Percentiles rank a stretch among this genome's conserved stretches.
phyloP scores from a whole-genome alignment of 1,140 invertebrate genomes.

The Drosophila pallidifrons region DNA sequence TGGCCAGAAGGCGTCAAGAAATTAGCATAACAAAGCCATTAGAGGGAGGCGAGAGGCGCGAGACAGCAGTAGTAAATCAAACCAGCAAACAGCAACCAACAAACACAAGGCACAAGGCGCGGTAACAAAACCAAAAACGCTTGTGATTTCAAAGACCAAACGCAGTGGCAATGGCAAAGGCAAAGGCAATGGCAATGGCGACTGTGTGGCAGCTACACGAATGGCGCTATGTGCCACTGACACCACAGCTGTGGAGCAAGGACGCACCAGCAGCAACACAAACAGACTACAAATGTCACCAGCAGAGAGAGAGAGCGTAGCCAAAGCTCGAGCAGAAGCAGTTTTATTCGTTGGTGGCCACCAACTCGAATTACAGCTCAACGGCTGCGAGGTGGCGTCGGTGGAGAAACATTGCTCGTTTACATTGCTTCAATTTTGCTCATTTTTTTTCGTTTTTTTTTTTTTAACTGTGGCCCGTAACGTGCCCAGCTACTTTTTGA shows the following conservation, averaged over 20 bases:
- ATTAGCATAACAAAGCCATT: constrained; percentile 82
- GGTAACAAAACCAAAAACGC: constrained; percentile 30
- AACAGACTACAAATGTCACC: constrained; percentile 69
- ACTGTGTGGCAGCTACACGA: constrained; percentile 49
- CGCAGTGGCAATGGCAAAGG: constrained; percentile 9
- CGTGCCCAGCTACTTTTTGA: constrained; percentile 78
- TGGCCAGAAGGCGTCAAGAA: constrained; percentile 75
- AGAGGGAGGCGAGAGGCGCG: constrained; percentile 45
- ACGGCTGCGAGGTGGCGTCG: background rate
- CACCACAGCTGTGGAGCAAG: constrained; percentile 47
- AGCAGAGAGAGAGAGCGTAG: constrained; percentile 34
- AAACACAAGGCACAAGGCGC: background rate
- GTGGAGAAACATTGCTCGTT: constrained; percentile 34
- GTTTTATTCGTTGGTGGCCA: constrained; percentile 33
- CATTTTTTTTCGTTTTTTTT: constrained; percentile 7
- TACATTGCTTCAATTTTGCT: constrained; percentile 50
- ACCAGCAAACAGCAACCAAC: background rate
- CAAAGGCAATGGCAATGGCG: constrained; percentile 27
- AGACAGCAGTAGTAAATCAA: background rate
- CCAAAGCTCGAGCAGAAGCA: constrained; percentile 20
- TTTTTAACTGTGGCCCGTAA: constrained; percentile 51
- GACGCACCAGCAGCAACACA: constrained; percentile 43
- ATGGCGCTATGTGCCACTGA: constrained; percentile 46
- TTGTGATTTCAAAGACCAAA: constrained; percentile 74
- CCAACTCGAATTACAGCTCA: constrained; percentile 29